Conservation (phyloP, 2,888 invertebrate genomes). For the Alloplasta piceator region DNA sequence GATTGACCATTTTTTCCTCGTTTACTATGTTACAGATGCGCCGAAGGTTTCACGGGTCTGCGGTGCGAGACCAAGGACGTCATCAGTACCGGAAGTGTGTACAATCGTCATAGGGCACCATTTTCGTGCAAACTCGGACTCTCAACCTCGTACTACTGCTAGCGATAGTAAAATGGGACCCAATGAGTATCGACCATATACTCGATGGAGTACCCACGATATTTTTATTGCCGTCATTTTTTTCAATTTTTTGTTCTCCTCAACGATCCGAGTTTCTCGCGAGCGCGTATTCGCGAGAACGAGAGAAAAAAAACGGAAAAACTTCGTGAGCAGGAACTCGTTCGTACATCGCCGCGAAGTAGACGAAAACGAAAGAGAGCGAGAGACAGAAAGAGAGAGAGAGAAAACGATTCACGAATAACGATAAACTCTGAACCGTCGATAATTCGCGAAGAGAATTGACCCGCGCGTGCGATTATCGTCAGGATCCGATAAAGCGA, state of each 20-base stretch:
- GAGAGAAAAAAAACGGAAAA: slow-evolving; percentile 12
- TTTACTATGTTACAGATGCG: slow-evolving; percentile 87
- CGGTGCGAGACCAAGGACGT: slow-evolving; percentile 93
- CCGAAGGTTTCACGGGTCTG: slow-evolving; percentile 91
- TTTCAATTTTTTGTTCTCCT: slow-evolving; percentile 21
- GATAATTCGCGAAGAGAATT: slow-evolving; percentile 7
- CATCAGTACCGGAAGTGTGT: slow-evolving; percentile 91
- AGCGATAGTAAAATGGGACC: slow-evolving; percentile 84
- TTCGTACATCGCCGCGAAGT: background rate
- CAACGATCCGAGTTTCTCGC: slow-evolving; percentile 4
- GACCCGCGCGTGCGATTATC: slow-evolving; percentile 2
- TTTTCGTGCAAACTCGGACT: slow-evolving; percentile 92
- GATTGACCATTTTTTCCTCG: slow-evolving; percentile 6
- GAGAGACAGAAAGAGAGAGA: background rate
- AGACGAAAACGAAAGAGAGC: background rate
- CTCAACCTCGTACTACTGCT: slow-evolving; percentile 91
- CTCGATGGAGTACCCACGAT: slow-evolving; percentile 70
- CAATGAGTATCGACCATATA: slow-evolving; percentile 74
- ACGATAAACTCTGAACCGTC: background rate
- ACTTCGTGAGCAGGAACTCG: background rate
- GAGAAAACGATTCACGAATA: too few species aligned
- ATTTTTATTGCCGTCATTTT: slow-evolving; percentile 45
- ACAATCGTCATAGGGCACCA: slow-evolving; percentile 86
- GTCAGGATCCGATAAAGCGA: slow-evolving; percentile 5
- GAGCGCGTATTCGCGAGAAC: slow-evolving; percentile 10